A percentile compares a stretch with the other conserved stretches of the same genome.
phyloP scores from a whole-genome alignment of 2,888 invertebrate genomes.

The Bugulina stolonifera region DNA sequence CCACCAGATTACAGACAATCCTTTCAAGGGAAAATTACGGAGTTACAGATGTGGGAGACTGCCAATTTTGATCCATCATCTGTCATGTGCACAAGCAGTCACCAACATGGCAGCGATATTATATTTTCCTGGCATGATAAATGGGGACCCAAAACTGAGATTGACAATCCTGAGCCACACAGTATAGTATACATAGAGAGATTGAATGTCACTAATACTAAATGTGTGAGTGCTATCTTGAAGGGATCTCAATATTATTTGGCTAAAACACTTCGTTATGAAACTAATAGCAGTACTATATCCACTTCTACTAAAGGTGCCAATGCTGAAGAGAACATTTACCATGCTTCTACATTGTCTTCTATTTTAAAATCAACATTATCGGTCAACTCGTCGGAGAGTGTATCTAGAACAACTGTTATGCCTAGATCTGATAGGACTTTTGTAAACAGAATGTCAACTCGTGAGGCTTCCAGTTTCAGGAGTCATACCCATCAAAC shows the following conservation, averaged over 20 bases:
- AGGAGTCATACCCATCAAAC: no score
- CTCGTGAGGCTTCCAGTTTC: no score
- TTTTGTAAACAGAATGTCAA: no score
- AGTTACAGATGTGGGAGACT: constrained; percentile 1
- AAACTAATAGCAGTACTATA: no score
- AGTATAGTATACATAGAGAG: constrained; percentile 24
- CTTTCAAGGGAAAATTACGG: constrained; percentile 1
- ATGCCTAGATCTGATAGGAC: no score
- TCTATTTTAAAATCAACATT: no score
- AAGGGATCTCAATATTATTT: background rate
- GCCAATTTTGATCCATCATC: background rate
- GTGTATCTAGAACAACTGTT: no score
- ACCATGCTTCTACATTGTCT: no score
- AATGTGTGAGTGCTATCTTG: background rate
- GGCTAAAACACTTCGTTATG: no score
- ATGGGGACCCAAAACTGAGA: background rate
- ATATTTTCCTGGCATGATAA: background rate
- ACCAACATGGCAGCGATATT: background rate
- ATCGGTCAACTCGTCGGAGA: no score
- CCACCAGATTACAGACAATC: background rate
- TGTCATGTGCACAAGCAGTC: background rate
- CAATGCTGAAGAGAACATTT: no score
- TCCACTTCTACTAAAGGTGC: no score
- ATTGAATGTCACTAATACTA: background rate
- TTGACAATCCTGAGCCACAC: background rate